phyloP scores from a whole-genome alignment of 2,888 invertebrate species.

The Rhodophaea formosa region DNA sequence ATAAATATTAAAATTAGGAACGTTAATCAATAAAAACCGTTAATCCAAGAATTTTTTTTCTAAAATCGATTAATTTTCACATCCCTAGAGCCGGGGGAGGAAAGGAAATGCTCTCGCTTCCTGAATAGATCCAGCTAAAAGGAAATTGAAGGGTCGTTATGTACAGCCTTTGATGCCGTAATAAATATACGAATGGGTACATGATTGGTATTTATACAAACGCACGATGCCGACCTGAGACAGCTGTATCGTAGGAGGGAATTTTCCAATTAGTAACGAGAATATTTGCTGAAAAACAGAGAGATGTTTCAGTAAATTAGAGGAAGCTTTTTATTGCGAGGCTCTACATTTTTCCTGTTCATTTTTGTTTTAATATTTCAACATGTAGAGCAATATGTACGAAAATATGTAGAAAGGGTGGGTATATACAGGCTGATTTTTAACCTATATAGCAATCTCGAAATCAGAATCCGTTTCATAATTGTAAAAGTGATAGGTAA shows the following conservation, averaged over 20 bases:
- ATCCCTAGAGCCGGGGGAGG: slow-evolving; percentile 33
- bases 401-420: too few species aligned
- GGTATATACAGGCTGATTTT: too few species aligned
- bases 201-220: slow-evolving; percentile 52
- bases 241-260: not conserved
- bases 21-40: too few species aligned
- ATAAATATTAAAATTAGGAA: too few species aligned
- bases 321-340: not conserved
- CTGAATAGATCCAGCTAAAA: slow-evolving; percentile 71
- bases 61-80: not conserved
- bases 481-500: too few species aligned
- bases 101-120: slow-evolving; percentile 65
- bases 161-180: slow-evolving; percentile 56
- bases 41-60: too few species aligned
- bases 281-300: not conserved
- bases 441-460: too few species aligned
- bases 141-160: slow-evolving; percentile 76
- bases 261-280: not conserved
- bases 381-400: too few species aligned
- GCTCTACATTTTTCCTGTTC: not conserved
- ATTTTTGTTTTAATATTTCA: not conserved
- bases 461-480: too few species aligned
- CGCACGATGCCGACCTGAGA: not conserved
- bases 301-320: not conserved
- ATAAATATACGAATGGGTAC: slow-evolving; percentile 64